Percentiles rank a stretch among this genome's conserved stretches.
Evolutionary conservation across 2,113 vertebrate species (phyloP).

Genomic region (Silurus asotus): DNA sequence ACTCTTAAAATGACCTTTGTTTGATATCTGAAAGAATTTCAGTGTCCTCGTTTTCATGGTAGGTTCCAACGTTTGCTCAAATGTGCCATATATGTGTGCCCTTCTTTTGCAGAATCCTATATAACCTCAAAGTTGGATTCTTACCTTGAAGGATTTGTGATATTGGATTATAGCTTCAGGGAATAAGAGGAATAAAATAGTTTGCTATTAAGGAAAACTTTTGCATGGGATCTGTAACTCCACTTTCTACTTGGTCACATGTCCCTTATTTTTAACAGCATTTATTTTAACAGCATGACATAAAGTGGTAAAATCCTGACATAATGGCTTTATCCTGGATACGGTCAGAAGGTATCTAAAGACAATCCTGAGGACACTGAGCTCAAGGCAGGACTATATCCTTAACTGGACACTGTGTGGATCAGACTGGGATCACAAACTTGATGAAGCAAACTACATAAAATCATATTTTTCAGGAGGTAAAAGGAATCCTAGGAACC

Average conservation of each 20-base stretch:
- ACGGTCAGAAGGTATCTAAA: not conserved
- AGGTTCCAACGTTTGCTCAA: too few species aligned
- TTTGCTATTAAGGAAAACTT: not conserved
- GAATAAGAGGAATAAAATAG: not conserved
- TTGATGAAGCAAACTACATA: not conserved
- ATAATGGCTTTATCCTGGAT: not conserved
- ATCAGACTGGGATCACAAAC: not conserved
- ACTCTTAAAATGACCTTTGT: not conserved
- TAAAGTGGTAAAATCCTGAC: not conserved
- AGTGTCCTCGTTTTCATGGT: too few species aligned
- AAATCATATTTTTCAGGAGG: not conserved
- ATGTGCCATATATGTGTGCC: not conserved
- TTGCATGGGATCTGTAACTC: not conserved
- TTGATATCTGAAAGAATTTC: not conserved
- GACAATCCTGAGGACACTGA: not conserved
- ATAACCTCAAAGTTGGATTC: not conserved
- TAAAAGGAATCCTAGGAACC: not conserved
- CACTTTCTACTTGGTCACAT: not conserved
- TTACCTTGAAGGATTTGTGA: not conserved
- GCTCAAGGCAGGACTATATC: not conserved
- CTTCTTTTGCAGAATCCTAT: not conserved
- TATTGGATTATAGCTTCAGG: not conserved
- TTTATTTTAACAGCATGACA: not conserved
- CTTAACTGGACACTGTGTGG: too few species aligned
- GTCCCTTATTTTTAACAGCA: not conserved